Base-by-base conservation (phyloP, 2,113 vertebrate species). In the Pelvicachromis taeniatus region DNA sequence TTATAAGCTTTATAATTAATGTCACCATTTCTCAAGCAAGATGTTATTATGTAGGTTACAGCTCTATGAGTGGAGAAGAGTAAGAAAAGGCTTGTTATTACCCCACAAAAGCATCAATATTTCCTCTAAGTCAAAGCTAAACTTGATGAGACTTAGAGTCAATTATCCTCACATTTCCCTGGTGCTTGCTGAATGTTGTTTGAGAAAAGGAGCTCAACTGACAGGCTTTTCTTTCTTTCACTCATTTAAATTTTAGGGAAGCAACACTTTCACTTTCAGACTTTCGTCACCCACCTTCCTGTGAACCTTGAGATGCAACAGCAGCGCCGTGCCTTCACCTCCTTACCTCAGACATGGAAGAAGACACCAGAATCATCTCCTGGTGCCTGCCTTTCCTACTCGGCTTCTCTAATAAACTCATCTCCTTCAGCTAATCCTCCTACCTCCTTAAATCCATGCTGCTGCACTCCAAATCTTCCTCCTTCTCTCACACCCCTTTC, bases 281-380 rank as follows among this genome's bases (percentile, higher is more conserved):
- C 45, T 29, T 4, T 81, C 78, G 42, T 83, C 53, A 35, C 13
- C 77, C 29, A 79, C 38, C 80, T 9, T 31, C 31, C 21, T 42
- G 29, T 75, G 53, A 77, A 5, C 26, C n/a, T 68, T n/a, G 55
- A 89, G 81, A 94, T 93, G 93, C 70, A 1, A 42, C 59, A 31
- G 6, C 79, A 65, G 9, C 26, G 9, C n/a, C 2, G 21, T 40
- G 86, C 83, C 86, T 88, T 83, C 75, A 35, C 13, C 78, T 21
- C 23, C 45, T 63, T 53, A 35, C 84, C 73, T 85, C 84, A 35
- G 45, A 83, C 12, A 85, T 61, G 82, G 89, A 82, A 19, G 53
- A 77, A 52, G 40, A 81, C 50, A 42, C 54, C 21, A 35, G 68
- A 53, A 59, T 42, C 19, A 6, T 35, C 83, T 40, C 31, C 79